These are phyloP conservation scores for Ostrea denselamellosa DNA, from an alignment of 1,140 invertebrate species.

Conservation along the genomic window DNA sequence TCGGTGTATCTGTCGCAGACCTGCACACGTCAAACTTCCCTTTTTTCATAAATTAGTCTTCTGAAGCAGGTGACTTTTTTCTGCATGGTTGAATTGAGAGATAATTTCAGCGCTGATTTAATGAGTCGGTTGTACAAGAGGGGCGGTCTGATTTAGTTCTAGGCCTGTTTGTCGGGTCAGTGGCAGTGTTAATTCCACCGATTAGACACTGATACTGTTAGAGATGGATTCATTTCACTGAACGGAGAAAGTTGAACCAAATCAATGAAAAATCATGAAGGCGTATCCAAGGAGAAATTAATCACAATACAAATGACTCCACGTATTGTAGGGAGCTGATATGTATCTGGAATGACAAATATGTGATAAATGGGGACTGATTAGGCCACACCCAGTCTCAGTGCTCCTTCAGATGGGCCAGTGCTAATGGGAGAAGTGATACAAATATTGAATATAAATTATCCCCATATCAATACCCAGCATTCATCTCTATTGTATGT, in stretches of 20 bases:
- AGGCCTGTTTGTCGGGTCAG: slow-evolving; percentile 18
- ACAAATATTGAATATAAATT: slow-evolving; percentile 6
- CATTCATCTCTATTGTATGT: neutral
- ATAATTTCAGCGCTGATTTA: neutral
- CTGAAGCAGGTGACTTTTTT: slow-evolving; percentile 58
- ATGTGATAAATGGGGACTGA: neutral
- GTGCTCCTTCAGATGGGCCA: neutral
- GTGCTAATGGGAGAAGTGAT: neutral
- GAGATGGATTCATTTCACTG: neutral
- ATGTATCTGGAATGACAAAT: neutral
- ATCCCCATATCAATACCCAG: neutral
- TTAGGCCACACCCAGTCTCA: neutral
- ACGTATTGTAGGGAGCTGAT: neutral
- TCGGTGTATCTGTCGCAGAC: neutral
- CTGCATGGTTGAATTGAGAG: slow-evolving; percentile 47
- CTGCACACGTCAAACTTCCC: slow-evolving; percentile 26
- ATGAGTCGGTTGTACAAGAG: neutral
- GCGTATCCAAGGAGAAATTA: slow-evolving; percentile 1
- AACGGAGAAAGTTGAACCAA: too few species aligned
- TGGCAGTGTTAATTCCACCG: neutral
- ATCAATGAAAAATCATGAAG: neutral
- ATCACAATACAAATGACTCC: slow-evolving; percentile 8
- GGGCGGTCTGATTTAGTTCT: slow-evolving; percentile 3
- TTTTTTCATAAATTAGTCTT: slow-evolving; percentile 45
- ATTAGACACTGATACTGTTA: slow-evolving; percentile 2